phyloP scores from a whole-genome alignment of 2,113 vertebrate genomes.

The Athene noctua region DNA sequence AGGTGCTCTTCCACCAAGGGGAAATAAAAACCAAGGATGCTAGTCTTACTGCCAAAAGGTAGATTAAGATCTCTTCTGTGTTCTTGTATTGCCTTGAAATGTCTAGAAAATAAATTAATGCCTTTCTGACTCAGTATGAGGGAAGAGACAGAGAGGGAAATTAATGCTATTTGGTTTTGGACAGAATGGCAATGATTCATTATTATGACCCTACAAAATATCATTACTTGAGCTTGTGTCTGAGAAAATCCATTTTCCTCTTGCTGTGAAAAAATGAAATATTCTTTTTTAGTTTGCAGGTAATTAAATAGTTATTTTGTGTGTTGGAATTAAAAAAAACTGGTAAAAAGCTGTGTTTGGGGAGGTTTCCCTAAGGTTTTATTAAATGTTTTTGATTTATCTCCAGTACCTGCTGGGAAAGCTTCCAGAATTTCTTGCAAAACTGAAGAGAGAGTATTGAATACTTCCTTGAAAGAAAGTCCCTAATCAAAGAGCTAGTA shows the following conservation, averaged over 20 bases:
- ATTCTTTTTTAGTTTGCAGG: not conserved
- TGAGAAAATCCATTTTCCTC: conserved; percentile 35
- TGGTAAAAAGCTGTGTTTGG: not conserved
- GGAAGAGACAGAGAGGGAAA: not conserved
- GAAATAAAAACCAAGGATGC: not conserved
- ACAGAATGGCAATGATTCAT: conserved; percentile 29
- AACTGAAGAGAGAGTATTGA: not conserved
- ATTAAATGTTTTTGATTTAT: not conserved
- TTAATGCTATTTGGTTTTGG: conserved; percentile 33
- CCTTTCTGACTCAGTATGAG: conserved; percentile 12
- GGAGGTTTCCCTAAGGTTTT: not conserved
- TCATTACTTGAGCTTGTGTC: not conserved
- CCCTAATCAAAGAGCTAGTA: not conserved
- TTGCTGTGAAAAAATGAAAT: conserved; percentile 7
- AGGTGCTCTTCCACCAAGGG: not conserved
- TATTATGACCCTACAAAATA: conserved; percentile 30
- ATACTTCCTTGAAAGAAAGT: not conserved
- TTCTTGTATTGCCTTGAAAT: not conserved
- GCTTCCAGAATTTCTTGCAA: not conserved
- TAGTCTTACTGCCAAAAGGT: not conserved
- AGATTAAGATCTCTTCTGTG: conserved; percentile 40
- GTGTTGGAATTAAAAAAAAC: not conserved
- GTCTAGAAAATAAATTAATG: conserved; percentile 22
- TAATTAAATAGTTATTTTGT: conserved; percentile 40
- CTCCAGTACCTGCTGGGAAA: not conserved